Evolutionary conservation across 92 coral and sea anemone species (phyloP).

Genomic region (Siderastrea siderea): DNA sequence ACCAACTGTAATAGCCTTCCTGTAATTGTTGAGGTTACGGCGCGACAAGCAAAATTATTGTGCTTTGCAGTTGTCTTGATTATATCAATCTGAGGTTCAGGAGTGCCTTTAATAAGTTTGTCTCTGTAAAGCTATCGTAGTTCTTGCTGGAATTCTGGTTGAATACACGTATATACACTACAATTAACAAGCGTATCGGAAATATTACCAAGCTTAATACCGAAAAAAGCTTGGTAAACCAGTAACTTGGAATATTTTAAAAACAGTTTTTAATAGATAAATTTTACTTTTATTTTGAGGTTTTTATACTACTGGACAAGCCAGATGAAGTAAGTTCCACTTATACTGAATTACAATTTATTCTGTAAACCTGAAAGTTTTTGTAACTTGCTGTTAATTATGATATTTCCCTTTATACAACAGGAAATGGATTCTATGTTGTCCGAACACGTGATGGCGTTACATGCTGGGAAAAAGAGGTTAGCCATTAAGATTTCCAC

Average conservation of each 20-base stretch:
- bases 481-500: not conserved
- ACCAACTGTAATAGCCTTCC: too few relatives aligned
- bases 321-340: constrained; percentile 9
- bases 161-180: too few relatives aligned
- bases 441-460: constrained; percentile 99
- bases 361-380: not conserved
- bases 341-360: not conserved
- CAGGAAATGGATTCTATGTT: constrained; percentile 98
- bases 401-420: not conserved
- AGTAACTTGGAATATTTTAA: not conserved
- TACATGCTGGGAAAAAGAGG: constrained; percentile 98
- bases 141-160: too few relatives aligned
- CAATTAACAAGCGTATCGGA: too few relatives aligned
- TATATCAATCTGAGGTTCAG: too few relatives aligned
- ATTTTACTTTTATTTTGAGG: not conserved
- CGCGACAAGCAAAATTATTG: too few relatives aligned
- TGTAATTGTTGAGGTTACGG: too few relatives aligned
- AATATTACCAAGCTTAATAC: too few relatives aligned
- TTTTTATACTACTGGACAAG: not conserved
- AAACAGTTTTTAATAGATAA: not conserved
- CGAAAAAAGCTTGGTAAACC: too few relatives aligned
- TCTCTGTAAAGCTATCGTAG: too few relatives aligned
- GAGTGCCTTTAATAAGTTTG: too few relatives aligned
- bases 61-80: too few relatives aligned
- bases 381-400: not conserved